These are phyloP conservation scores for Noctua janthe DNA, from an alignment of 2,888 invertebrate species.

Conservation along the genomic window DNA sequence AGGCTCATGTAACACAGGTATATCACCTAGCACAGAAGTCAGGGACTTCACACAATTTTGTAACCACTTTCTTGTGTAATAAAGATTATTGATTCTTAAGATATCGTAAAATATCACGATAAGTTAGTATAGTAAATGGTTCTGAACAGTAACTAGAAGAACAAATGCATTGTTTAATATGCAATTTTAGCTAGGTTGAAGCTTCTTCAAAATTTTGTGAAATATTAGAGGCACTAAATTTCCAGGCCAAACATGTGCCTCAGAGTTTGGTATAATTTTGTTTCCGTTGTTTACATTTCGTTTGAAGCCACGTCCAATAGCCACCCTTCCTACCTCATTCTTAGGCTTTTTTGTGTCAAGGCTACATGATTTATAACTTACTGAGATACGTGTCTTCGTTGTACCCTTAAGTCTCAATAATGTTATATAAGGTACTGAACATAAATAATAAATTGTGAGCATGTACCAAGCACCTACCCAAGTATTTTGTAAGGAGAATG, in stretches of 20 bases:
- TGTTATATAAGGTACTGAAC: slow-evolving; percentile 43
- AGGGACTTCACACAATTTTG: too few relatives aligned
- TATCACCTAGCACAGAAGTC: too few relatives aligned
- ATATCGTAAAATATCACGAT: not conserved
- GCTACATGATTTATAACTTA: slow-evolving; percentile 64
- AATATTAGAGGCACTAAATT: slow-evolving; percentile 32
- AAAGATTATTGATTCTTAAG: too few relatives aligned
- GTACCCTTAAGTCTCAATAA: slow-evolving; percentile 56
- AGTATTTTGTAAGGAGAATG: slow-evolving; percentile 30
- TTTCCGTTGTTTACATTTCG: slow-evolving; percentile 59
- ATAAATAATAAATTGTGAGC: slow-evolving; percentile 60
- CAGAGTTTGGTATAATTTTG: slow-evolving; percentile 56
- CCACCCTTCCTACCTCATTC: slow-evolving; percentile 44
- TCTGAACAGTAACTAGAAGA: not conserved
- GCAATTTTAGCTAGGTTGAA: not conserved
- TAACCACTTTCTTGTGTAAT: too few relatives aligned
- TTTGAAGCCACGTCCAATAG: slow-evolving; percentile 44
- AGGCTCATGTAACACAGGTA: too few relatives aligned
- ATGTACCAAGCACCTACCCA: slow-evolving; percentile 13
- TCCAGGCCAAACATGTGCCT: slow-evolving; percentile 26
- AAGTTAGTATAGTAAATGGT: not conserved
- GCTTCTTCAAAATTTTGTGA: slow-evolving; percentile 4
- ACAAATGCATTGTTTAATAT: not conserved
- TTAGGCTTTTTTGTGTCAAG: slow-evolving; percentile 61
- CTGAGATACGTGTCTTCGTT: slow-evolving; percentile 61